These are phyloP conservation scores for Orchestes rusci DNA, from an alignment of 2,888 invertebrate species.

Conservation along the genomic window DNA sequence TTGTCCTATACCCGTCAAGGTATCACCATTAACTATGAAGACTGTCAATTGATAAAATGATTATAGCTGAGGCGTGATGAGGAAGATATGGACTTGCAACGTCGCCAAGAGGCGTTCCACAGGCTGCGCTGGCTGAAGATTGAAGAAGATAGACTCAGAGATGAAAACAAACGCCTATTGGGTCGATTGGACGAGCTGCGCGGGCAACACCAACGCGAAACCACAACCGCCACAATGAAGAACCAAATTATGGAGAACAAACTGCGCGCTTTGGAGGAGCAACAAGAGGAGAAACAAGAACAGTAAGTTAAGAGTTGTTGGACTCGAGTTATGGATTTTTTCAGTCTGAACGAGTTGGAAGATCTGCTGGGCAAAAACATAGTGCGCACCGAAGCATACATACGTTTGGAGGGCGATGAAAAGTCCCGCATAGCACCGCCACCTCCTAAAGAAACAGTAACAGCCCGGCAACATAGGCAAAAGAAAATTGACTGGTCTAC, in stretches of 20 bases:
- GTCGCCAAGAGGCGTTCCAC: conserved; percentile 40
- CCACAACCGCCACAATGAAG: conserved; percentile 27
- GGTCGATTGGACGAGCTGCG: conserved; percentile 35
- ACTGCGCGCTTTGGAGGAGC: conserved; percentile 33
- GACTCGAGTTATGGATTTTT: conserved; percentile 2
- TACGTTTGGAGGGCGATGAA: conserved; percentile 26
- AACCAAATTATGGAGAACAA: conserved; percentile 33
- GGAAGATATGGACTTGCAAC: conserved; percentile 35
- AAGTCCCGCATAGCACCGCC: conserved; percentile 11
- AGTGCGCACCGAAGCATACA: conserved; percentile 33
- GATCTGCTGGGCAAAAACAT: conserved; percentile 36
- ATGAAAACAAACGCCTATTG: conserved; percentile 39
- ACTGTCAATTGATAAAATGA: too few species aligned
- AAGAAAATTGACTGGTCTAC: conserved; percentile 14
- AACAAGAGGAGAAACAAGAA: conserved; percentile 36
- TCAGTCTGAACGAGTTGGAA: conserved; percentile 34
- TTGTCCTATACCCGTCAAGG: conserved; percentile 33
- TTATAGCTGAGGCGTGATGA: conserved; percentile 22
- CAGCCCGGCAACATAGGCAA: too few species aligned
- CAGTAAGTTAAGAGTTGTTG: conserved; percentile 28
- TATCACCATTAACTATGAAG: too few species aligned
- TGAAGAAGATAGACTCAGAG: conserved; percentile 39
- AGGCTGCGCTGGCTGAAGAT: conserved; percentile 41
- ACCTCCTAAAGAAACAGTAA: conserved; percentile 10
- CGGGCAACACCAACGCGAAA: conserved; percentile 33